Base-by-base conservation (phyloP, 2,797 vertebrate genomes). In the Acanthurus leucopareius region DNA sequence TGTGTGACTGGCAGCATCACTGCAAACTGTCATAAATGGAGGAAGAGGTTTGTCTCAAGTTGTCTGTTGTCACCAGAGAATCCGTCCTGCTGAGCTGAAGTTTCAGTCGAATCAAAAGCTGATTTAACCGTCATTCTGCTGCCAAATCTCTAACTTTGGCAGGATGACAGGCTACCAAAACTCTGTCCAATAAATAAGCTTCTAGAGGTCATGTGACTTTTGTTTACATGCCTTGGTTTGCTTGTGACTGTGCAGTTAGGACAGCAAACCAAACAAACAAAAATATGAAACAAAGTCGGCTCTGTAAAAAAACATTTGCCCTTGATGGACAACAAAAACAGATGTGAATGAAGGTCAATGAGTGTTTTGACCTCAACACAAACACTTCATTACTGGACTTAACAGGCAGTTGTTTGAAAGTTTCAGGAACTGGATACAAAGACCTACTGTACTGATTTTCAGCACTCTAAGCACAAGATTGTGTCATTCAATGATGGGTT, bases 131-230 rank as follows among this genome's bases (percentile, higher is more conserved):
- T 62, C n/a, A 7, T 25, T 70, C 68, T 17, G 75, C 58, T 63
- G 75, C 66, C 75, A 86, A 86, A 83, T 90, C 88, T 83, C 61
- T 16, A 63, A 84, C 60, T 35, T 70, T 89, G 90, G 85, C 85
- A 89, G 63, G 35, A 48, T 7, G 80, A 86, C 79, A 74, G 63
- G 20, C 44, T 20, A 45, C 62, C 35, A 71, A 62, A 72, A 35
- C 53, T 15, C 64, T n/a, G 68, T 60, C 80, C 79, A 76, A 77
- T 48, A 51, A 69, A 60, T 47, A 66, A 63, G 69, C 54, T 10
- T 4, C 35, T 5, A 14, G 22, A 35, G 17, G 67, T 72, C 83
- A 73, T 38, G 47, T 68, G 77, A 64, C 22, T 51, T 78, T 54
- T 73, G 56, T 80, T 86, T 69, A 69, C 58, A 53, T 45, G 69